Base-by-base conservation (phyloP, 1,140 invertebrate species). In the Armadillidium nasatum region DNA sequence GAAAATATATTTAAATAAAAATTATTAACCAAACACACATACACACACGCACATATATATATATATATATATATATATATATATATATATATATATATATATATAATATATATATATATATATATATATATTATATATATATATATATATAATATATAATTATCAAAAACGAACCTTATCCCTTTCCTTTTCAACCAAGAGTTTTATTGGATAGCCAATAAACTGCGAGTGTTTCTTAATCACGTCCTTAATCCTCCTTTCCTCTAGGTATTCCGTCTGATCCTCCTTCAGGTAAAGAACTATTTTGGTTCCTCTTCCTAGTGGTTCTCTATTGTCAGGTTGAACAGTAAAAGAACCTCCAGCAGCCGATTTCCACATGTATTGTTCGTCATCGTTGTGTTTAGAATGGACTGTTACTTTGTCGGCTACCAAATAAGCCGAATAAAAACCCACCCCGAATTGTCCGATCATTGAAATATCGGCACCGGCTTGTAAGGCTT, bases 191-290 rank as follows among this genome's bases (percentile, higher is more conserved):
- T 97, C 92, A 0, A 96, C 94, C 9, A 94, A 82, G 74, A 99
- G 86, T 84, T 97, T 97, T 85, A 99, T 99, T 4, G 97, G 97
- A 85, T 99, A 99, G 44, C 96, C 96, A 86, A 99, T 99, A 85
- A 99, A 99, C 86, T 99, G 96, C 6, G 82, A 97, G 86, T 99
- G 96, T 83, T 99, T 99, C 89, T 98, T 98, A 0, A 99, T 94
- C 46, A 99, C 92, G 83, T 98, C 95, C 84, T 98, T 98, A 81
- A 99, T 91, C 82, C 94, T 94, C 79, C 89, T 88, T 84, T 99
- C 96, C 84, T 99, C 95, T 67, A 94, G 84, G 85, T 93, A 97
- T 82, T 97, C 95, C 3, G 89, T 87, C 83, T 96, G 92, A 84
- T 97, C 95, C 85, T 97, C 95, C 84, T 97, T 97, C 81, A 97